Conservation (phyloP, 2,888 invertebrate species). For the Tridacna crocea region DNA sequence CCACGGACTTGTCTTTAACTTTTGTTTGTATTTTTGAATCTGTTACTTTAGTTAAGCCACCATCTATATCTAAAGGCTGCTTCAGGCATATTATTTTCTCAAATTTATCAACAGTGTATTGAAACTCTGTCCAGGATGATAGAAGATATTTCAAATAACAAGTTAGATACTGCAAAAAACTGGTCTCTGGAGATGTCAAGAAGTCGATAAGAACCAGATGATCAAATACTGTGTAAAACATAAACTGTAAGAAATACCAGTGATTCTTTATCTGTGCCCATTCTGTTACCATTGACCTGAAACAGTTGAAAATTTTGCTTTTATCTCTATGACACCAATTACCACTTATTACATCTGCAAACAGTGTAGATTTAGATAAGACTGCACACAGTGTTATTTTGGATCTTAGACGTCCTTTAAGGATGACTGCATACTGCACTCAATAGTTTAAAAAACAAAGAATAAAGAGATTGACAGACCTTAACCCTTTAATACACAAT, state of each 20-base stretch:
- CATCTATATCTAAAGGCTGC: not conserved
- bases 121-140: constrained; percentile 68
- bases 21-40: not conserved
- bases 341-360: not conserved
- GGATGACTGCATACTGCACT: not conserved
- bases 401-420: not conserved
- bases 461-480: not conserved
- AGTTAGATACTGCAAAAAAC: constrained; percentile 72
- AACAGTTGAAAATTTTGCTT: not conserved
- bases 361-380: not conserved
- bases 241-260: constrained; percentile 65
- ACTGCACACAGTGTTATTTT: not conserved
- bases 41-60: not conserved
- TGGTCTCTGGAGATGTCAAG: constrained; percentile 79
- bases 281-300: not conserved
- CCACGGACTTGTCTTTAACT: not conserved
- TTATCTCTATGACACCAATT: not conserved
- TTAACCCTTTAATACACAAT: no score
- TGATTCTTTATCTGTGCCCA: constrained; percentile 57
- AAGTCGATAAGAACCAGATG: constrained; percentile 74
- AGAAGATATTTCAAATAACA: constrained; percentile 67
- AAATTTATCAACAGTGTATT: constrained; percentile 20
- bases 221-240: constrained; percentile 64
- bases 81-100: not conserved
- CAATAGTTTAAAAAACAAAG: not conserved